These are phyloP conservation scores for Drosophila lowei DNA, from an alignment of 1,140 invertebrate species.

Conservation along the genomic window DNA sequence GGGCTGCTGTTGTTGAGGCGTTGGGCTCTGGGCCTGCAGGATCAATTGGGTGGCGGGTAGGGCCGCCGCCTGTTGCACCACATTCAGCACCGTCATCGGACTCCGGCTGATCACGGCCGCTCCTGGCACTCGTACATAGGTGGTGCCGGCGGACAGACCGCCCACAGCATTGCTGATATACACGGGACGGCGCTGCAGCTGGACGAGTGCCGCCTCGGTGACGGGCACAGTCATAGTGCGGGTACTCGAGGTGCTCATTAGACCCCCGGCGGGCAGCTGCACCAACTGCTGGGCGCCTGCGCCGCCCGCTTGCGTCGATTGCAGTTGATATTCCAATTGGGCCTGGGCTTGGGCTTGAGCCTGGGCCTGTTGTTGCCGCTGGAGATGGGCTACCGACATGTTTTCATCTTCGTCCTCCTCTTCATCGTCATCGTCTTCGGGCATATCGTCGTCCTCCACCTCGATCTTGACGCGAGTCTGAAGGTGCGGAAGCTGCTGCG, in stretches of 20 bases:
- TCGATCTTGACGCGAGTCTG: conserved; percentile 65
- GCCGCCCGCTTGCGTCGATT: conserved; percentile 11
- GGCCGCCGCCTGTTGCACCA: conserved; percentile 64
- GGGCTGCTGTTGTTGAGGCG: conserved; percentile 26
- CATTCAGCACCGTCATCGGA: conserved; percentile 81
- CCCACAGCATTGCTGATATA: conserved; percentile 78
- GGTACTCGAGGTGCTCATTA: conserved; percentile 71
- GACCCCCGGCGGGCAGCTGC: conserved; percentile 72
- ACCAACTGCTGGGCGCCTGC: conserved; percentile 57
- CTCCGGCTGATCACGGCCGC: conserved; percentile 73
- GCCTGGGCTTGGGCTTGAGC: not conserved
- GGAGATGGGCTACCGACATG: conserved; percentile 10
- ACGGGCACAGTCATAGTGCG: conserved; percentile 71
- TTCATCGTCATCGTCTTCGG: conserved; percentile 63
- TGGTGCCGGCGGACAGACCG: conserved; percentile 58
- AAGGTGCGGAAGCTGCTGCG: conserved; percentile 34
- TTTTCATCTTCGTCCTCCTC: conserved; percentile 51
- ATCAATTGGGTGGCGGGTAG: conserved; percentile 72
- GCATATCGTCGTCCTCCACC: conserved; percentile 62
- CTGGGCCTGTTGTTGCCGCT: conserved; percentile 19
- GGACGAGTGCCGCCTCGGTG: conserved; percentile 71
- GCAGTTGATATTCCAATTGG: conserved; percentile 52
- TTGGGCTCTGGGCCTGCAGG: conserved; percentile 52
- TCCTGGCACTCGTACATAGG: conserved; percentile 75
- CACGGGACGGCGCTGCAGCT: conserved; percentile 76